These are phyloP conservation scores for Spisula subtruncata DNA, from an alignment of 2,888 invertebrate species.

Conservation along the genomic window DNA sequence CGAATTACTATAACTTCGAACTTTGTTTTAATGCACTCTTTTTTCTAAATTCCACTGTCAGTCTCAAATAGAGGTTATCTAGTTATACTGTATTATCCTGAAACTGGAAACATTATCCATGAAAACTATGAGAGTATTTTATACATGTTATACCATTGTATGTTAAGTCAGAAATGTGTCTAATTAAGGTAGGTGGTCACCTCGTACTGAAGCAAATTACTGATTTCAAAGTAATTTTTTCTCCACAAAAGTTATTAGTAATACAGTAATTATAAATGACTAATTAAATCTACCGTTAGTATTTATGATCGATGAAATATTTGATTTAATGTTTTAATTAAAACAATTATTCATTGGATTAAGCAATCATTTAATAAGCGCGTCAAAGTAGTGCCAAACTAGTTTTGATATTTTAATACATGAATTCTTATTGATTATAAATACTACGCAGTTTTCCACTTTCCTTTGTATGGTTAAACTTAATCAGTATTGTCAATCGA, in stretches of 20 bases:
- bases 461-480: constrained; percentile 27
- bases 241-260: background rate
- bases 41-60: no score
- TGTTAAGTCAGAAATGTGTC: no score
- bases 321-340: background rate
- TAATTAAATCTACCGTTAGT: background rate
- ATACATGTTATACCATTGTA: no score
- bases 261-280: background rate
- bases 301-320: background rate
- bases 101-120: no score
- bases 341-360: background rate
- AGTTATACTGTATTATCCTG: no score
- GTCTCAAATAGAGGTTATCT: no score
- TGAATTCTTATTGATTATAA: background rate
- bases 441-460: constrained; percentile 40
- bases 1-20: no score
- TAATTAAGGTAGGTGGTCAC: no score
- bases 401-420: background rate
- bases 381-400: background rate
- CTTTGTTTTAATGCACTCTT: no score
- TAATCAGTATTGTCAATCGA: constrained; percentile 33
- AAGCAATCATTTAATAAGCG: background rate
- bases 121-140: no score
- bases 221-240: background rate
- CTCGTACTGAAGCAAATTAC: no score